phyloP scores from a whole-genome alignment of 2,113 vertebrate species.

The Reinhardtius hippoglossoides region DNA sequence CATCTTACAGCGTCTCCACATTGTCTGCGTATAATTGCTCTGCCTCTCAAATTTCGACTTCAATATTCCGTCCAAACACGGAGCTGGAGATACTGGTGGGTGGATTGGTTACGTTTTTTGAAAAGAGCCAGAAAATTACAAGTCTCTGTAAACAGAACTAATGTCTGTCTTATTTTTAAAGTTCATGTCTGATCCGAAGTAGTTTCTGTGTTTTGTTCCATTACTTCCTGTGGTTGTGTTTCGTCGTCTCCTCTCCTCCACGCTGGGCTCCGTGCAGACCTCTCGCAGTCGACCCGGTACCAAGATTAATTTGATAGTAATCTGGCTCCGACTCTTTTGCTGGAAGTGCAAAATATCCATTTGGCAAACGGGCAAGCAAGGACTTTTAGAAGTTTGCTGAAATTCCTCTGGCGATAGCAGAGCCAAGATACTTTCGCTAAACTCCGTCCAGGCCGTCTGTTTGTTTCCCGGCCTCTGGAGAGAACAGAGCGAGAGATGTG shows the following conservation, averaged over 20 bases:
- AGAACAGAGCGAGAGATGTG: not conserved
- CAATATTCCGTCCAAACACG: too few species aligned
- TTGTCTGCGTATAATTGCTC: too few species aligned
- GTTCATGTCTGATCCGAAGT: not conserved
- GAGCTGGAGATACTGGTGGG: too few species aligned
- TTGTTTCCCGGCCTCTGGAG: slow-evolving; percentile 14
- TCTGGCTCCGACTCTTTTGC: slow-evolving; percentile 39
- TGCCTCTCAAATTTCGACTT: too few species aligned
- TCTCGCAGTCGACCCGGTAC: slow-evolving; percentile 15
- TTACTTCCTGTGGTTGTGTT: not conserved
- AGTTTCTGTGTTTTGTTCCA: not conserved
- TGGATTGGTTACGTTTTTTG: too few species aligned
- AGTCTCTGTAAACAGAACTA: too few species aligned
- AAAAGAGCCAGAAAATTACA: too few species aligned
- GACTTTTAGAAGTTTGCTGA: slow-evolving; percentile 11
- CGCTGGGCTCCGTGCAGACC: slow-evolving; percentile 5
- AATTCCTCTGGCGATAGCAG: not conserved
- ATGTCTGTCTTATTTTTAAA: not conserved
- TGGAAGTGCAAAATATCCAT: slow-evolving; percentile 22
- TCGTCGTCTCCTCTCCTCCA: not conserved
- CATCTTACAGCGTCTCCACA: too few species aligned
- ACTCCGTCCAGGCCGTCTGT: slow-evolving; percentile 10
- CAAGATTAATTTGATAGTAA: slow-evolving; percentile 48
- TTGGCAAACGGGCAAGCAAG: slow-evolving; percentile 8
- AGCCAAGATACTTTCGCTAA: slow-evolving; percentile 17